These are phyloP conservation scores for Rambutsinella grinnellia DNA, from an alignment of 2,888 invertebrate genomes.

Conservation along the genomic window DNA sequence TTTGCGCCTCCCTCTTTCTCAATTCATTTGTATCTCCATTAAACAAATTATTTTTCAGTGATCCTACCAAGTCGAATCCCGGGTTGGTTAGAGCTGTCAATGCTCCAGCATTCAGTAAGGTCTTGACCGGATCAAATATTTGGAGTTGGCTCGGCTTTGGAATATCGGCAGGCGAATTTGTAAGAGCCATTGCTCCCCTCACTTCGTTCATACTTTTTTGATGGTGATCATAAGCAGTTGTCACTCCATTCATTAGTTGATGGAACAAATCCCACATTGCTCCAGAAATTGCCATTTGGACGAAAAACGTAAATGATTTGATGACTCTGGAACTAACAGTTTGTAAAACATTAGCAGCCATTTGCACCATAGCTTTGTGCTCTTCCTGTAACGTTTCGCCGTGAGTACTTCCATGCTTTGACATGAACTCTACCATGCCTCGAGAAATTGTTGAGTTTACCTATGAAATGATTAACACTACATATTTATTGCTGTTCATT, in stretches of 20 bases:
- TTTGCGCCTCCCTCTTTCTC: slow-evolving; percentile 12
- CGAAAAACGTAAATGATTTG: slow-evolving; percentile 45
- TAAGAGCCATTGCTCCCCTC: slow-evolving; percentile 18
- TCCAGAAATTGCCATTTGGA: slow-evolving; percentile 54
- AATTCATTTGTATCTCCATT: slow-evolving; percentile 33
- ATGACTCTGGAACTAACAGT: slow-evolving; percentile 48
- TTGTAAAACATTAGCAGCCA: slow-evolving; percentile 36
- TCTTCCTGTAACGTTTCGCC: slow-evolving; percentile 41
- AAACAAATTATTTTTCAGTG: slow-evolving; percentile 38
- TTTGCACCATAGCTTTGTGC: slow-evolving; percentile 45
- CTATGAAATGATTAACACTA: too few relatives aligned
- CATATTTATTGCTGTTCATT: too few relatives aligned
- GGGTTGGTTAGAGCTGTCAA: slow-evolving; percentile 33
- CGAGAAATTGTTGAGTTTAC: slow-evolving; percentile 52
- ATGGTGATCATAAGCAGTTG: slow-evolving; percentile 29
- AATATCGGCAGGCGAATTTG: slow-evolving; percentile 16
- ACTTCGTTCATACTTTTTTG: slow-evolving; percentile 29
- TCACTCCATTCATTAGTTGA: slow-evolving; percentile 39
- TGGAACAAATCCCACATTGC: slow-evolving; percentile 42
- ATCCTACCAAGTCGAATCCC: slow-evolving; percentile 41
- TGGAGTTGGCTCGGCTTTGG: slow-evolving; percentile 48
- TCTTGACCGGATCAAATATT: slow-evolving; percentile 41
- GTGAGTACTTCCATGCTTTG: slow-evolving; percentile 21
- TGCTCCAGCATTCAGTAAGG: slow-evolving; percentile 42
- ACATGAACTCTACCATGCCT: slow-evolving; percentile 36